Evolutionary conservation across 2,888 invertebrate genomes (phyloP), one percentile per base, ranked within the genome.

Genomic region (Aphrophora alni): DNA sequence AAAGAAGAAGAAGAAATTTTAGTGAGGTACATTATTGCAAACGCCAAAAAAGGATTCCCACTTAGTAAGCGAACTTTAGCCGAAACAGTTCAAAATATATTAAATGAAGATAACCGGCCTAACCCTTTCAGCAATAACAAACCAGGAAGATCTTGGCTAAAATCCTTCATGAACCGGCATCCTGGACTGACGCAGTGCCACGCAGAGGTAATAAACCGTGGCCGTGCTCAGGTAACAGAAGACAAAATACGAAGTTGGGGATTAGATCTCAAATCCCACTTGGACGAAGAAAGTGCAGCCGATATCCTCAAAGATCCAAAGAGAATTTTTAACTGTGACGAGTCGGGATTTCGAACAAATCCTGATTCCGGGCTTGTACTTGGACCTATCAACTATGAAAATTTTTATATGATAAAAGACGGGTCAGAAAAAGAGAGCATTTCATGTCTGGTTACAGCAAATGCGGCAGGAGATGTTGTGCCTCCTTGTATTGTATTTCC

Each of bases 401-500:
- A 70, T 4, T 70, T 70, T 4, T 70, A 70, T 24, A 17, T 24
- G 14, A 28, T 70, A 3, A 70, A 70, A 70, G 71, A 73, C 21
- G 73, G 26, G n/a, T 28, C 33, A 3, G 73, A 73, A 27, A 27
- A 73, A 73, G 73, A 73, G 26, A 73, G 73, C n/a, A 73, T 73
- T 5, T 33, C 73, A 27, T 33, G 5, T 28, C 26, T 73, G 4
- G 7, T 27, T 5, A 27, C 28, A 7, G 73, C 27, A 12, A 70
- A 70, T 70, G 71, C 5, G 21, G 5, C 21, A 21, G n/a, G n/a
- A 24, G 10, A 70, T 4, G 10, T 72, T 72, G 7, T 74, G 74
- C 74, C 74, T 38, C 74, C 74, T 38, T 74, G 74, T 38, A 74
- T 74, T 14, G 73, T 73, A n/a, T n/a, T n/a, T n/a, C n/a, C n/a